These are phyloP conservation scores for Platerodrilus igneus DNA, from an alignment of 2,888 invertebrate genomes.

Conservation along the genomic window DNA sequence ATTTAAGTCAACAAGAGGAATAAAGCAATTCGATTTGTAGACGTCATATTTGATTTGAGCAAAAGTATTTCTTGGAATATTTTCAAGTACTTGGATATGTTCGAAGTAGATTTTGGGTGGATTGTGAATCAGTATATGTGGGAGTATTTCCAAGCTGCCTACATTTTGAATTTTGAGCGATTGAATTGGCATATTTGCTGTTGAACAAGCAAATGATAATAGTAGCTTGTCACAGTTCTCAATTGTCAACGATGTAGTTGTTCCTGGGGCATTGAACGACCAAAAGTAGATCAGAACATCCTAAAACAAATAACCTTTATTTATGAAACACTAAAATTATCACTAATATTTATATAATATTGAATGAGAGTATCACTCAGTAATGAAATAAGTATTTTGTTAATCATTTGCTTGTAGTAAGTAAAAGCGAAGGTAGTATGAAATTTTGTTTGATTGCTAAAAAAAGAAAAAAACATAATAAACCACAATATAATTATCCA, in stretches of 20 bases:
- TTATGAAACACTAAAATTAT: no score
- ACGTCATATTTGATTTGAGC: conserved; percentile 34
- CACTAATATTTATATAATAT: no score
- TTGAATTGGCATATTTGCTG: conserved; percentile 40
- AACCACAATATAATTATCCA: no score
- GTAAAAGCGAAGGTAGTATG: no score
- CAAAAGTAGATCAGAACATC: conserved; percentile 51
- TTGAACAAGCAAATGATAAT: conserved; percentile 50
- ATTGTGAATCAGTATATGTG: conserved; percentile 36
- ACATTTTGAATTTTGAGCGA: conserved; percentile 42
- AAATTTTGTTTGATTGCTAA: no score
- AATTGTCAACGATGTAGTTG: conserved; percentile 48
- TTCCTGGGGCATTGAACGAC: conserved; percentile 49
- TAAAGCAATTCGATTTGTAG: conserved; percentile 28
- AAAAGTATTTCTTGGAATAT: conserved; percentile 50
- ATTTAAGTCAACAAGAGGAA: conserved; percentile 45
- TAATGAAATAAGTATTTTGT: no score
- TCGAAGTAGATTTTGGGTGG: conserved; percentile 47
- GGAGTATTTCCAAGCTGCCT: conserved; percentile 48
- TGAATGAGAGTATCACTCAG: no score
- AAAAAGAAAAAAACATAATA: no score
- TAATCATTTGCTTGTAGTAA: no score
- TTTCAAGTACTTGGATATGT: conserved; percentile 49
- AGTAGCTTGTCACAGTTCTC: conserved; percentile 51
- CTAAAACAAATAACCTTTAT: no score